Conservation (phyloP, 2,797 vertebrate genomes). For the Craterocephalus amniculus region DNA sequence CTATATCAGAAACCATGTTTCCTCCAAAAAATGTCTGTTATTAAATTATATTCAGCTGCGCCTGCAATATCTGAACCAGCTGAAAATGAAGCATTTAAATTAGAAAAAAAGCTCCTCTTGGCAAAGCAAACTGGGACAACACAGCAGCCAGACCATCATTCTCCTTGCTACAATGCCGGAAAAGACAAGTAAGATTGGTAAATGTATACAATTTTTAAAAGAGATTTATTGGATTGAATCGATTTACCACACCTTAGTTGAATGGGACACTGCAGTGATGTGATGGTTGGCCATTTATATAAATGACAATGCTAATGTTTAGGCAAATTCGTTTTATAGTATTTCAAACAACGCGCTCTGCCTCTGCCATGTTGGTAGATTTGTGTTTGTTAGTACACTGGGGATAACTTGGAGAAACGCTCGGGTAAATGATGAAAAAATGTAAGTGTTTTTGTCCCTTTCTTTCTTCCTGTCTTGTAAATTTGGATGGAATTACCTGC, state of each 20-base stretch:
- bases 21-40: no score
- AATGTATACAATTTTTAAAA: no score
- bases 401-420: not conserved
- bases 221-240: no score
- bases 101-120: no score
- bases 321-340: not conserved
- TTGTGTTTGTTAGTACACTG: not conserved
- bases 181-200: no score
- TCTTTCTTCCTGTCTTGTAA: constrained; percentile 9
- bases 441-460: not conserved
- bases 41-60: no score
- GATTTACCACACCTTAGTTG: not conserved
- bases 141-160: no score
- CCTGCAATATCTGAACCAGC: no score
- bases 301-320: not conserved
- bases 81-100: no score
- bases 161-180: no score
- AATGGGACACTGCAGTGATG: not conserved
- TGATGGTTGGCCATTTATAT: not conserved
- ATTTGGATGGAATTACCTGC: constrained; percentile 17
- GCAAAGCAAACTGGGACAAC: no score
- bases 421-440: not conserved
- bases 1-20: no score
- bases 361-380: not conserved
- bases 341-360: not conserved